Conservation (phyloP, 2,797 vertebrate genomes). For the Microctenopoma steveboyesi region DNA sequence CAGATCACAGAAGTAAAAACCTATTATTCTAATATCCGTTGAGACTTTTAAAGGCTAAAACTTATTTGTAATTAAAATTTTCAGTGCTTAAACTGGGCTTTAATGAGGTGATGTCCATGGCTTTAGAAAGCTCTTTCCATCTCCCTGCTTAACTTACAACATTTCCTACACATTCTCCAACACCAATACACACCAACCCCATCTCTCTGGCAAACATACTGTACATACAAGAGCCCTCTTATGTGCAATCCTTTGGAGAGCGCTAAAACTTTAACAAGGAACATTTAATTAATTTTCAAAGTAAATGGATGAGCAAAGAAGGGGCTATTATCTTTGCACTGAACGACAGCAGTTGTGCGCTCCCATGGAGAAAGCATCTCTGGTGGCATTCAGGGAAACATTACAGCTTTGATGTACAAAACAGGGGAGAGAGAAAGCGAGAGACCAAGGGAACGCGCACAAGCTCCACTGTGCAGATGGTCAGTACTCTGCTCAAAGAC, state of each 20-base stretch:
- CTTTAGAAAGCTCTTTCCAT: slow-evolving; percentile 3
- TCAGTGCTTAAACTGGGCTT: slow-evolving; percentile 4
- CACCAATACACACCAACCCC: slow-evolving; percentile 30
- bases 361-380: slow-evolving; percentile 54
- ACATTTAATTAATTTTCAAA: slow-evolving; percentile 76
- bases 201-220: slow-evolving; percentile 19
- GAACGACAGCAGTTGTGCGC: slow-evolving; percentile 38
- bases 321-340: slow-evolving; percentile 65
- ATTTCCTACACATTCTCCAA: slow-evolving; percentile 35
- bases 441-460: slow-evolving; percentile 23
- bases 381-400: slow-evolving; percentile 49
- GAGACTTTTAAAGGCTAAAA: slow-evolving; percentile 9
- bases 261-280: slow-evolving; percentile 65
- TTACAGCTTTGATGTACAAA: slow-evolving; percentile 66
- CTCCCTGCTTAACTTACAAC: slow-evolving; percentile 23
- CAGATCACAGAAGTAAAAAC: slow-evolving; percentile 2
- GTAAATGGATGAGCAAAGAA: slow-evolving; percentile 67
- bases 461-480: slow-evolving; percentile 2
- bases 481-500: slow-evolving; percentile 20
- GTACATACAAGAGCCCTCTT: slow-evolving; percentile 16
- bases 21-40: slow-evolving; percentile 7
- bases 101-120: slow-evolving; percentile 23
- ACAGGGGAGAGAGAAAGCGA: slow-evolving; percentile 15
- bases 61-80: not conserved
- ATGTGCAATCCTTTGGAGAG: slow-evolving; percentile 48